A percentile compares a stretch with the other conserved stretches of the same genome.
phyloP scores from a whole-genome alignment of 2,888 invertebrate species.

The Suillia variegata region DNA sequence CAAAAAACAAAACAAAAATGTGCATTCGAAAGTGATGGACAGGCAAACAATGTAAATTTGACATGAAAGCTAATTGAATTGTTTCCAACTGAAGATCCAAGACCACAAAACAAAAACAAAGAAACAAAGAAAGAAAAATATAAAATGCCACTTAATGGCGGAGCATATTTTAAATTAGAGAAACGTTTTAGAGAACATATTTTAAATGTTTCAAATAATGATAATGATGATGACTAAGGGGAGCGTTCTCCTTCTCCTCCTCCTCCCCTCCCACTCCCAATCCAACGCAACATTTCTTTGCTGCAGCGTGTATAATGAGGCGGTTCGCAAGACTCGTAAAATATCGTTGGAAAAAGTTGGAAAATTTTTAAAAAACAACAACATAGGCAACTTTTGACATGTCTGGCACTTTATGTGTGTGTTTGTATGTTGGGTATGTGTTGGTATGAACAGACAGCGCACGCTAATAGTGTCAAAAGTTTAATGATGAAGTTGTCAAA shows the following conservation, averaged over 20 bases:
- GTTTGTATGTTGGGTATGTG: background rate
- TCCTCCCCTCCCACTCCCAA: too few relatives aligned
- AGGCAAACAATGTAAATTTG: constrained; percentile 43
- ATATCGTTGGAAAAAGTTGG: too few relatives aligned
- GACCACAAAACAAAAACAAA: background rate
- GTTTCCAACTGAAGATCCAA: constrained; percentile 25
- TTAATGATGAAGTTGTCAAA: constrained; percentile 39
- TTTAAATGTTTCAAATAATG: background rate
- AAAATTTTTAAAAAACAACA: too few relatives aligned
- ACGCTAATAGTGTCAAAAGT: constrained; percentile 55
- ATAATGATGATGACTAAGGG: background rate
- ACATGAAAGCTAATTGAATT: constrained; percentile 55
- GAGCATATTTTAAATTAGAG: constrained; percentile 1
- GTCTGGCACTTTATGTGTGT: background rate
- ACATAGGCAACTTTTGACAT: background rate
- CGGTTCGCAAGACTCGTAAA: too few relatives aligned
- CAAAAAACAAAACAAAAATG: background rate
- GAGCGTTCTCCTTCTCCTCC: background rate
- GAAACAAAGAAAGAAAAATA: too few relatives aligned
- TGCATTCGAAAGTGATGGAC: constrained; percentile 33
- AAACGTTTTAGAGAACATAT: background rate
- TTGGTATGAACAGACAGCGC: constrained; percentile 7
- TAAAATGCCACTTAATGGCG: background rate
- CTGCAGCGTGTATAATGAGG: too few relatives aligned
- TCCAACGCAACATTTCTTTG: too few relatives aligned